A percentile compares a stretch with the other conserved stretches of the same genome.
Conservation (phyloP, 1,140 invertebrate species). For the Melipona quadrifasciata region DNA sequence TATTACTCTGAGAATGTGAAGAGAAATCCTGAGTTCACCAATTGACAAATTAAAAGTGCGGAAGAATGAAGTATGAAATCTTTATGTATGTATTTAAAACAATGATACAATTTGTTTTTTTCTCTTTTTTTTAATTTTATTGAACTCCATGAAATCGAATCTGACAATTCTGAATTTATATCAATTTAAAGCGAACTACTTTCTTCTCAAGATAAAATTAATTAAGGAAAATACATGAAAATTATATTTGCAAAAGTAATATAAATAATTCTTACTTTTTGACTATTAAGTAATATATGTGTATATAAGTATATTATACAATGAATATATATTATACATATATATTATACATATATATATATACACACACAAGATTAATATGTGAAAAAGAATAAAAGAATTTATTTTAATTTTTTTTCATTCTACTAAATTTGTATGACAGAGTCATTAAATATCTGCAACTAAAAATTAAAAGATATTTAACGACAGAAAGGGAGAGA, state of each 20-base stretch:
- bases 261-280: background rate
- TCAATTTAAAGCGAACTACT: background rate
- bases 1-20: background rate
- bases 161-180: background rate
- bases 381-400: background rate
- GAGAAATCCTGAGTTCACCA: background rate
- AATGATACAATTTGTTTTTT: background rate
- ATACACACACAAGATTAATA: background rate
- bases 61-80: background rate
- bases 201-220: background rate
- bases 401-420: background rate
- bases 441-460: background rate
- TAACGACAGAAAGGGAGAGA: conserved; percentile 3
- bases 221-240: background rate
- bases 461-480: conserved; percentile 5
- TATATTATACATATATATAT: background rate
- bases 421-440: background rate
- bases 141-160: background rate
- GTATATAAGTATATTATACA: background rate
- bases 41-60: background rate
- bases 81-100: background rate
- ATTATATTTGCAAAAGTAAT: background rate
- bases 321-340: background rate
- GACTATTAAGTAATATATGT: background rate
- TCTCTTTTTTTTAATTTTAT: background rate